phyloP scores from a whole-genome alignment of 2,888 invertebrate species.

The Neria commutata region DNA sequence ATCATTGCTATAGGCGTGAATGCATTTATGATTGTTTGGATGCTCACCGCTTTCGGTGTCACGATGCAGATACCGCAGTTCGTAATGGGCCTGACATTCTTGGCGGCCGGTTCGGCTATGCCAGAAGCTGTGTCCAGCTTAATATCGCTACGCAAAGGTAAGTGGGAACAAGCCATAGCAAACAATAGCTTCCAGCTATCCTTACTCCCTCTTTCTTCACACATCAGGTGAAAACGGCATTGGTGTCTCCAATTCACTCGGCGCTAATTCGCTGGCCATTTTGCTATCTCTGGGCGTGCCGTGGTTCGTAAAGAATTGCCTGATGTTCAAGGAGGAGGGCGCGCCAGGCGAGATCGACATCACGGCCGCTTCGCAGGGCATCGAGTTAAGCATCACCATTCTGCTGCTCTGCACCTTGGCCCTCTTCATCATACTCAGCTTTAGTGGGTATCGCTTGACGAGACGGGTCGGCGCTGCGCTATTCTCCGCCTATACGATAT shows the following conservation, averaged over 20 bases:
- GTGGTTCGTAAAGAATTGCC: conserved; percentile 76
- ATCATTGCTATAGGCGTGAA: conserved; percentile 81
- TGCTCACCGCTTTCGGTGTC: conserved; percentile 82
- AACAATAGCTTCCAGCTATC: background rate
- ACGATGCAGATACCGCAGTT: conserved; percentile 80
- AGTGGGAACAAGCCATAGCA: background rate
- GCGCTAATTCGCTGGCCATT: conserved; percentile 81
- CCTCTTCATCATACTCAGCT: conserved; percentile 69
- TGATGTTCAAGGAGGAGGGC: conserved; percentile 58
- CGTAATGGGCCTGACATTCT: conserved; percentile 85
- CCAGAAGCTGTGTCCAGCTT: conserved; percentile 79
- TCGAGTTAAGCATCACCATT: conserved; percentile 78
- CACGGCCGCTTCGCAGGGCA: conserved; percentile 75
- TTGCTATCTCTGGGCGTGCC: conserved; percentile 79
- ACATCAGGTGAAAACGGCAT: conserved; percentile 80
- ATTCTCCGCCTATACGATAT: conserved; percentile 68
- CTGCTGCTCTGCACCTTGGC: conserved; percentile 73
- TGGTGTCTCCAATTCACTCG: conserved; percentile 83
- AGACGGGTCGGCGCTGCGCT: conserved; percentile 71
- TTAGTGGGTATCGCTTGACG: conserved; percentile 72
- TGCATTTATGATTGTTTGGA: conserved; percentile 87
- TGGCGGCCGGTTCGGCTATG: conserved; percentile 85
- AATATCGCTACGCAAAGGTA: conserved; percentile 83
- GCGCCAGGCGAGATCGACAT: conserved; percentile 65
- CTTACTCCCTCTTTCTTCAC: conserved; percentile 1